Conservation (phyloP, 1,140 invertebrate genomes). For the silkworm (Bombyx mori) region DNA sequence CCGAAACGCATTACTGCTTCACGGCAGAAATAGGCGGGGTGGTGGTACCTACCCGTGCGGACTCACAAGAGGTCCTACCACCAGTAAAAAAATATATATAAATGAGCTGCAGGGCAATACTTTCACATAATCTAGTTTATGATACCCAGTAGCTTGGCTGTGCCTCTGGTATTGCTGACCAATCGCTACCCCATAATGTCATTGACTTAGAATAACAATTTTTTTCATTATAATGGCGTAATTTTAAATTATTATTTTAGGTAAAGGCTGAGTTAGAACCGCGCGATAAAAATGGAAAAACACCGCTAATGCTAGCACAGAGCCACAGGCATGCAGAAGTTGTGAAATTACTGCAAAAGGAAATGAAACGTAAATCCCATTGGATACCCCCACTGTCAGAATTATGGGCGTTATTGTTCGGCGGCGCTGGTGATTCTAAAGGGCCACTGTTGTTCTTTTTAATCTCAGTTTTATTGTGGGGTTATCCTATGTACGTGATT, state of each 20-base stretch:
- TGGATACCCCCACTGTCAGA: constrained; percentile 90
- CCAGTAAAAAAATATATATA: background rate
- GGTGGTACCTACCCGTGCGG: too few species aligned
- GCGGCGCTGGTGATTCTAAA: constrained; percentile 91
- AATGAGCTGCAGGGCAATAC: too few species aligned
- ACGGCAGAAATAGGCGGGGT: too few species aligned
- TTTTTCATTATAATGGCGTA: too few species aligned
- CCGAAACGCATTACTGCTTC: too few species aligned
- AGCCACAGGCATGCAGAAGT: constrained; percentile 89
- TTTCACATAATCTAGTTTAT: too few species aligned
- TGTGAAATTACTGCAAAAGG: constrained; percentile 83
- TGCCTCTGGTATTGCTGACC: too few species aligned
- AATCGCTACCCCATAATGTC: too few species aligned
- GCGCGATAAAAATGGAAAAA: constrained; percentile 92
- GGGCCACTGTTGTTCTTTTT: constrained; percentile 88
- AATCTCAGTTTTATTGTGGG: constrained; percentile 88
- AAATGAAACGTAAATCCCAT: constrained; percentile 84
- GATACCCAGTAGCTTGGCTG: too few species aligned
- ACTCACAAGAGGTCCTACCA: too few species aligned
- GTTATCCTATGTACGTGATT: constrained; percentile 93
- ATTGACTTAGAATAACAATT: too few species aligned
- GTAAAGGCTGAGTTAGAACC: constrained; percentile 89
- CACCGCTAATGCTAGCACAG: constrained; percentile 88
- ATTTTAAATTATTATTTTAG: constrained; percentile 47
- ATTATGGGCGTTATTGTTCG: constrained; percentile 91